phyloP scores from a whole-genome alignment of 2,797 vertebrate species.

The Apogon hyalosoma region DNA sequence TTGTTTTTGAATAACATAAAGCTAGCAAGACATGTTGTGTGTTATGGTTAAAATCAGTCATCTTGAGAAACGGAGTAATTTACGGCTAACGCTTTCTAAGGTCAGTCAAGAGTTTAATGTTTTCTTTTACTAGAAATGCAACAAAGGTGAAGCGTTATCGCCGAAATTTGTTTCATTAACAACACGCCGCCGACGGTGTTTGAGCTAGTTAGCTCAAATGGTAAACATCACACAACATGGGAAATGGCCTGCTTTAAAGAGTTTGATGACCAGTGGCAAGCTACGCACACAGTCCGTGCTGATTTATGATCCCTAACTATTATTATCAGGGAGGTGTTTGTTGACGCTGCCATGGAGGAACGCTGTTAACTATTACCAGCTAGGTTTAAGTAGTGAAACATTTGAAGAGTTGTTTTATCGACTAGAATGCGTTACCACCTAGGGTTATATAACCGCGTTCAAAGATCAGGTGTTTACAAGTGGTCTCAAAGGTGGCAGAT shows the following conservation, averaged over 20 bases:
- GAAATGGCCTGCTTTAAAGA: conserved; percentile 51
- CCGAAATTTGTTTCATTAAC: conserved; percentile 18
- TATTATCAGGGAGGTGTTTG: conserved; percentile 2
- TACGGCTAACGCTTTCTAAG: conserved; percentile 3
- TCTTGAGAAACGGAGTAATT: background rate
- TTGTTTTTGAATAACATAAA: conserved; percentile 54
- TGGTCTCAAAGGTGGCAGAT: conserved; percentile 16
- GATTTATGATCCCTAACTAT: conserved; percentile 3
- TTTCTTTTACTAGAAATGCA: conserved; percentile 11
- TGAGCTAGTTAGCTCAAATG: conserved; percentile 55
- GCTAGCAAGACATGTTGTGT: conserved; percentile 31
- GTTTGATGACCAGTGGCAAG: conserved; percentile 36
- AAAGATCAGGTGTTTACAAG: conserved; percentile 41
- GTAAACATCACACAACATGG: conserved; percentile 51
- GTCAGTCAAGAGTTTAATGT: conserved; percentile 26
- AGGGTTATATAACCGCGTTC: conserved; percentile 35
- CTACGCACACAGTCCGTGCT: conserved; percentile 24
- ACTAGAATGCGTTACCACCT: background rate
- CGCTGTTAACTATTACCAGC: conserved; percentile 40
- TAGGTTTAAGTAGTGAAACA: conserved; percentile 36
- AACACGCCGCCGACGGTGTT: conserved; percentile 21
- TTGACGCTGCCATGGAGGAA: conserved; percentile 4
- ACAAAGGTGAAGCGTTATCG: conserved; percentile 38
- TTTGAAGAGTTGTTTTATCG: background rate
- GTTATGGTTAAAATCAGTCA: background rate